Conservation (phyloP, 2,113 vertebrate species). For the Ammodytes marinus region DNA sequence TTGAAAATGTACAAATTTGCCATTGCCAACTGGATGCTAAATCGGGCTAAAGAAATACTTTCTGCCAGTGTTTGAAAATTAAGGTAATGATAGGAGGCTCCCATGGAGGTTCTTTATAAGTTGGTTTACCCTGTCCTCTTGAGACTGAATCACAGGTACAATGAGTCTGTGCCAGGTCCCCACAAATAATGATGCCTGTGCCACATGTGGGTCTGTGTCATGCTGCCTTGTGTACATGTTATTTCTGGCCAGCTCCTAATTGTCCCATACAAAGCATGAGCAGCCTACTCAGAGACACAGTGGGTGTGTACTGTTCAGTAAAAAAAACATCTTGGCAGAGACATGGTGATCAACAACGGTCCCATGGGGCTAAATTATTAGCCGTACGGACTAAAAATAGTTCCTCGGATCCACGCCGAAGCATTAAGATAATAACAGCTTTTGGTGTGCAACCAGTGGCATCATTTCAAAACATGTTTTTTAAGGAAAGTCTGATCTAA, state of each 20-base stretch:
- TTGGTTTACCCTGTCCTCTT: not conserved
- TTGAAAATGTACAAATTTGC: constrained; percentile 42
- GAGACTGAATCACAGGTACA: not conserved
- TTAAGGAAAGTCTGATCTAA: constrained; percentile 42
- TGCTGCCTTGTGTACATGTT: constrained; percentile 8
- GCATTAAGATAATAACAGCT: constrained; percentile 47
- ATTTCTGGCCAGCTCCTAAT: constrained; percentile 58
- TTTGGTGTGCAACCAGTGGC: constrained; percentile 23
- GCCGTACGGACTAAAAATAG: constrained; percentile 52
- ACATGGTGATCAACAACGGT: constrained; percentile 45
- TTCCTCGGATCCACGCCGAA: constrained; percentile 16
- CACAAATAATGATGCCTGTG: constrained; percentile 25
- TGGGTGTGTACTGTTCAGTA: constrained; percentile 16
- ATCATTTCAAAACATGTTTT: constrained; percentile 48
- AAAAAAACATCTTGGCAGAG: constrained; percentile 50
- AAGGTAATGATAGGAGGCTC: not conserved
- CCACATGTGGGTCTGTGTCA: constrained; percentile 24
- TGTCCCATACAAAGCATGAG: constrained; percentile 43
- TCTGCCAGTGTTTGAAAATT: constrained; percentile 25
- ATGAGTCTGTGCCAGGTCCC: constrained; percentile 10
- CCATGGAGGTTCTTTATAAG: constrained; percentile 11
- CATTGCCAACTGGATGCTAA: constrained; percentile 37
- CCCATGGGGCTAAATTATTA: constrained; percentile 42
- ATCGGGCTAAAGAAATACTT: constrained; percentile 32
- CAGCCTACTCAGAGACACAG: constrained; percentile 27